Evolutionary conservation across 2,888 invertebrate genomes (phyloP).

Genomic region (Cinara cedri): DNA sequence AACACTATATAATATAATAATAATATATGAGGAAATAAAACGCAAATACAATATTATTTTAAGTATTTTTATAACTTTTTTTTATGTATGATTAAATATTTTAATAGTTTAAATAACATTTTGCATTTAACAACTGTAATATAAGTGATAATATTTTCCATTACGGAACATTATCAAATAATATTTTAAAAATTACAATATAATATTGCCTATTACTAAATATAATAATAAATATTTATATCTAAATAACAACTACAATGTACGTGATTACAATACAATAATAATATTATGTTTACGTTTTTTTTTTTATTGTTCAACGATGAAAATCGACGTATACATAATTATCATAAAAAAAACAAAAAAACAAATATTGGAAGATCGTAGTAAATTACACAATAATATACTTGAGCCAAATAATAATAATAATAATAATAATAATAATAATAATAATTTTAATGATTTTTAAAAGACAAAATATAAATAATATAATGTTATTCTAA

Average conservation of each 20-base stretch:
- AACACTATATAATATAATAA: not conserved
- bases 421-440: constrained; percentile 27
- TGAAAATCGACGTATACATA: constrained; percentile 34
- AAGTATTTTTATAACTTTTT: constrained; percentile 32
- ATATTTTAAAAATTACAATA: constrained; percentile 43
- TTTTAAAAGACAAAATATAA: constrained; percentile 36
- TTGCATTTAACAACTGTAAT: constrained; percentile 51
- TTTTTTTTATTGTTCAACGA: constrained; percentile 36
- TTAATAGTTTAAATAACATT: constrained; percentile 52
- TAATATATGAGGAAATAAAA: constrained; percentile 13
- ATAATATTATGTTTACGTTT: constrained; percentile 39
- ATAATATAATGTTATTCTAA: constrained; percentile 44
- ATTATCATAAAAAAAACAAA: no score
- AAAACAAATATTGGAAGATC: constrained; percentile 53
- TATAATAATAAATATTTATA: constrained; percentile 29
- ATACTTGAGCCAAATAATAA: constrained; percentile 54
- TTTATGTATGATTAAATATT: constrained; percentile 51
- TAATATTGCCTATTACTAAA: no score
- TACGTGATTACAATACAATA: no score
- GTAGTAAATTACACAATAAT: constrained; percentile 37
- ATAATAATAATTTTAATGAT: no score
- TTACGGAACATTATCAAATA: constrained; percentile 21
- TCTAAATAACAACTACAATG: constrained; percentile 45
- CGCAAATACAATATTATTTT: not conserved
- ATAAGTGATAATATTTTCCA: constrained; percentile 30